A percentile compares a stretch with the other conserved stretches of the same genome.
phyloP scores from a whole-genome alignment of 2,797 vertebrate genomes.

The Cottoperca gobio region DNA sequence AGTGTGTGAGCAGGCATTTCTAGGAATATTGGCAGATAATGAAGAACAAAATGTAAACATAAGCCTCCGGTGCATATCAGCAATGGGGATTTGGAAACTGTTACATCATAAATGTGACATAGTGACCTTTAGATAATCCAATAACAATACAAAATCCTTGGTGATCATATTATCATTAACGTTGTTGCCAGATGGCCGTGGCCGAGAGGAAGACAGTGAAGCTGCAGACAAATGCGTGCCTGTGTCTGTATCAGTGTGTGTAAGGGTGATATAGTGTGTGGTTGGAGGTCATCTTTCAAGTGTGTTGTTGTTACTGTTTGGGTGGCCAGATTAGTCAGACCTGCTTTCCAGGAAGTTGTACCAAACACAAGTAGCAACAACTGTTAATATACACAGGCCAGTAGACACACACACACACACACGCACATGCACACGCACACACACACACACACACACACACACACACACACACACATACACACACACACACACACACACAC shows the following conservation, averaged over 20 bases:
- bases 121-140: constrained; percentile 70
- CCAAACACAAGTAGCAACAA: background rate
- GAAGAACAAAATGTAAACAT: constrained; percentile 20
- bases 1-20: background rate
- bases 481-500: background rate
- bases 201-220: constrained; percentile 25
- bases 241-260: constrained; percentile 4
- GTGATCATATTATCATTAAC: constrained; percentile 69
- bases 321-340: constrained; percentile 52
- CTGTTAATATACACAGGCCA: constrained; percentile 1
- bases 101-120: constrained; percentile 53
- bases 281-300: constrained; percentile 38
- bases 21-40: background rate
- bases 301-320: constrained; percentile 48
- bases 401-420: background rate
- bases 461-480: background rate
- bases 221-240: background rate
- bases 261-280: background rate
- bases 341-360: constrained; percentile 51
- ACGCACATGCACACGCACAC: background rate
- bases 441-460: background rate
- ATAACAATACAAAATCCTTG: constrained; percentile 62
- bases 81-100: constrained; percentile 23
- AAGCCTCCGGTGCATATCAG: background rate
- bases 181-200: constrained; percentile 62